Evolutionary conservation across 2,797 vertebrate genomes (phyloP).

Genomic region (Poecilia wingei): DNA sequence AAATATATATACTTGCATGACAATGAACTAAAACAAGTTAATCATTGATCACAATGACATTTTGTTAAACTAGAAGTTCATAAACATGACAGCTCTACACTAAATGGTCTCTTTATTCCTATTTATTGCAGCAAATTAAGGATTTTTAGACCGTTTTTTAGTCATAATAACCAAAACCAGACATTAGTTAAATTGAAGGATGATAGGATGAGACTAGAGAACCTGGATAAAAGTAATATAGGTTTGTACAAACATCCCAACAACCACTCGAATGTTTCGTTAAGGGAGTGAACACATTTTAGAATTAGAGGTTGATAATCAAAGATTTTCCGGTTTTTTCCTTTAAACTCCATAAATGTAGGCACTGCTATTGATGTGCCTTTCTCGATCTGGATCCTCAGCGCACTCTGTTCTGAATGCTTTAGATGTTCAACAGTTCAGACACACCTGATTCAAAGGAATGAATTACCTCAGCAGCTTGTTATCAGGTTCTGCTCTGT

Average conservation of each 20-base stretch:
- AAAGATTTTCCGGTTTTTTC: not conserved
- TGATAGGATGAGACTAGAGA: not conserved
- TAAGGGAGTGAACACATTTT: not conserved
- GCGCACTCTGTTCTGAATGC: not conserved
- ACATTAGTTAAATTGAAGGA: not conserved
- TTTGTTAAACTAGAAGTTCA: not conserved
- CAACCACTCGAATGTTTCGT: not conserved
- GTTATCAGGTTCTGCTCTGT: not conserved
- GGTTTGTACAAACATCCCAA: not conserved
- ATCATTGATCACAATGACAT: not conserved
- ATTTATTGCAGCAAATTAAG: not conserved
- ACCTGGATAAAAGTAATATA: not conserved
- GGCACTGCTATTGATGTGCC: not conserved
- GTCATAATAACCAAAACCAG: not conserved
- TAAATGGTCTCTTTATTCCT: not conserved
- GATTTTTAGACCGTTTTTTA: not conserved
- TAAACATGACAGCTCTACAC: not conserved
- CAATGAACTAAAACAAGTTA: not conserved
- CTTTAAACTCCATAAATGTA: not conserved
- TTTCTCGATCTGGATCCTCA: not conserved
- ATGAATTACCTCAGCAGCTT: not conserved
- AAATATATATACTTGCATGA: not conserved
- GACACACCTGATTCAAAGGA: not conserved
- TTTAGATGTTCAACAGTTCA: not conserved
- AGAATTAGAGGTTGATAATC: not conserved